Evolutionary conservation across 2,888 invertebrate genomes (phyloP).

Genomic region (Neoscelio sp.): DNA sequence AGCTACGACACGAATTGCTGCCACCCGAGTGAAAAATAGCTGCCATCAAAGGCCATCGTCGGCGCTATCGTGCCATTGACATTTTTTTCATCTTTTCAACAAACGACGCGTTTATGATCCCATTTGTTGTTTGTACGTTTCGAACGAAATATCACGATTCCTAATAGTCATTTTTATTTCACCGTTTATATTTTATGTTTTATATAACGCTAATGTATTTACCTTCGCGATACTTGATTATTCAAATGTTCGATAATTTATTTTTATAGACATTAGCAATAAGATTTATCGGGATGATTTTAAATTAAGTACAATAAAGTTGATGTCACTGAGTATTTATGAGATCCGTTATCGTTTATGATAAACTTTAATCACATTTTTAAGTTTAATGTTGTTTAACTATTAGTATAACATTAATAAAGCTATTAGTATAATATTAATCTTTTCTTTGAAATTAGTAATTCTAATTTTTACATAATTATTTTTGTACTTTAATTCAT

Average conservation of each 20-base stretch:
- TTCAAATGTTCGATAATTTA: slow-evolving; percentile 42
- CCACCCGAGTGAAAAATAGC: slow-evolving; percentile 74
- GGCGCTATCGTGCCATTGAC: slow-evolving; percentile 59
- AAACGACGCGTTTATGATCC: slow-evolving; percentile 60
- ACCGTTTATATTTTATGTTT: no score
- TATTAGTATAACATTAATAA: slow-evolving; percentile 40
- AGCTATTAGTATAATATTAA: not conserved
- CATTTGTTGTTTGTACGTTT: slow-evolving; percentile 50
- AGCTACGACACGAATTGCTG: slow-evolving; percentile 43
- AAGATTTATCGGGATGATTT: slow-evolving; percentile 48
- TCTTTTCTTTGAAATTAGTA: no score
- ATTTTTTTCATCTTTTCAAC: slow-evolving; percentile 59
- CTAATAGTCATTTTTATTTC: slow-evolving; percentile 49
- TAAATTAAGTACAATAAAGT: slow-evolving; percentile 45
- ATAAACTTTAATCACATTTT: slow-evolving; percentile 41
- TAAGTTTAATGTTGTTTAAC: slow-evolving; percentile 19
- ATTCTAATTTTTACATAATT: no score
- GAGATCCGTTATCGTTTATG: slow-evolving; percentile 35
- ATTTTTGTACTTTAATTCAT: no score
- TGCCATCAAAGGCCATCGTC: slow-evolving; percentile 74
- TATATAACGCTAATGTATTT: no score
- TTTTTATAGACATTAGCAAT: slow-evolving; percentile 46
- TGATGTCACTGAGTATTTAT: slow-evolving; percentile 32
- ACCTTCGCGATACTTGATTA: not conserved
- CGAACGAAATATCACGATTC: slow-evolving; percentile 37